Base-by-base conservation (phyloP, 2,113 vertebrate species). In the Lamprologus callipterus region DNA sequence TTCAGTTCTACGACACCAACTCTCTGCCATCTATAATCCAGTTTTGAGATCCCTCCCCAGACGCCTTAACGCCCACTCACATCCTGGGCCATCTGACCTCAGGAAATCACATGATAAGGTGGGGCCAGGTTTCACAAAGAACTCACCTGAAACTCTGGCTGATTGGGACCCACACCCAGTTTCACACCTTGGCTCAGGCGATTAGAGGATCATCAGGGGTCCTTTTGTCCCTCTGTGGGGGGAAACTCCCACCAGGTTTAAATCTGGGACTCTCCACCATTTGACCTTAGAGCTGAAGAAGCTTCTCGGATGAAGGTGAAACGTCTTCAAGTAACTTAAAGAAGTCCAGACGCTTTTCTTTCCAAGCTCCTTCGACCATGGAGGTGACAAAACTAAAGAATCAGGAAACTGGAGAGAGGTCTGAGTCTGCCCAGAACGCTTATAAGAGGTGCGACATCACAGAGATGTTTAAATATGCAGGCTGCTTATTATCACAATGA, bases 181-280 rank as follows among this genome's bases (percentile, higher is more conserved):
- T 51, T 9, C 0, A 51, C 0, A 53, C 49, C 49, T 53, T 10
- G 49, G 19, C 19, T 53, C 19, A n/a, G 0, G 19, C 1, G 3
- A 53, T 10, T 53, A 3, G 19, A n/a, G 51, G 9, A 10, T 53
- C 49, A n/a, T 53, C 19, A 10, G 17, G 19, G n/a, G 51, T 21
- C 51, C 5, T 53, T 11, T 21, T 6, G 3, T 54, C 51, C 51
- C 51, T 54, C 51, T 54, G 0, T 11, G n/a, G n/a, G n/a, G 51
- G 51, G 51, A 54, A 1, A 55, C 21, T 23, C 10, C 53, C 53
- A 55, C 21, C 3, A 0, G 53, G 53, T 13, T 55, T 55, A 55
- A 0, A 55, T 23, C 53, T 55, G 11, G 53, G 11, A 23, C 53
- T 13, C 11, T 1, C 53, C 53, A 55, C 21, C 11, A 1, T 55